Evolutionary conservation across 2,888 invertebrate species (phyloP).

Genomic region (Deilephila elpenor): DNA sequence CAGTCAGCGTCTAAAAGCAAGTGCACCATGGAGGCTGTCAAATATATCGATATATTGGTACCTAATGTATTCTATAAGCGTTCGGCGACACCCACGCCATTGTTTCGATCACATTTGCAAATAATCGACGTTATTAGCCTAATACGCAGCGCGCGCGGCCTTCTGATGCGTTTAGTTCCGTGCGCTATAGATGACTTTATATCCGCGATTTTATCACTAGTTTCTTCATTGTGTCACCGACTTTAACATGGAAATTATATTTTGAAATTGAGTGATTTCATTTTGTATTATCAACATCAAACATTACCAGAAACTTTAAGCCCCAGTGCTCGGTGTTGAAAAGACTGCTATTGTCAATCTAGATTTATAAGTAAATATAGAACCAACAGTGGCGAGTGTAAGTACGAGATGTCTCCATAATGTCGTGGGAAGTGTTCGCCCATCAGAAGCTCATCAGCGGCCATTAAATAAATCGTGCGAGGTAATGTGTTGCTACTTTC

Average conservation of each 20-base stretch:
- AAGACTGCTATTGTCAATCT: too few species aligned
- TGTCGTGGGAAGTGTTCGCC: background rate
- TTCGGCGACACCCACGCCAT: constrained; percentile 51
- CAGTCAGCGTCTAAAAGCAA: too few species aligned
- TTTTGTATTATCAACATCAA: too few species aligned
- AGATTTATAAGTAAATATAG: too few species aligned
- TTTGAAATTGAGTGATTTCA: too few species aligned
- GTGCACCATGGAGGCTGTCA: too few species aligned
- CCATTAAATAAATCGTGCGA: constrained; percentile 25
- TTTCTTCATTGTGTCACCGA: too few species aligned
- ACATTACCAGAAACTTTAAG: too few species aligned
- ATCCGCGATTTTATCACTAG: too few species aligned
- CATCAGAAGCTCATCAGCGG: background rate
- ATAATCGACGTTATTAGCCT: constrained; percentile 62
- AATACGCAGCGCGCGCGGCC: constrained; percentile 43
- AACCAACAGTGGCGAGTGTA: too few species aligned
- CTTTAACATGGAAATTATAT: too few species aligned
- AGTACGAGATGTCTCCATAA: constrained; percentile 11
- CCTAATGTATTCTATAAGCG: constrained; percentile 62
- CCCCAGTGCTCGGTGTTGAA: too few species aligned
- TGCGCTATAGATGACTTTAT: background rate
- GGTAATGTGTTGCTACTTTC: constrained; percentile 15
- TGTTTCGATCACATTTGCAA: constrained; percentile 66
- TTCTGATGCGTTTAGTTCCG: constrained; percentile 29
- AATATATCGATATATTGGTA: constrained; percentile 14